These are phyloP conservation scores for Sussaba pulchella DNA, from an alignment of 2,888 invertebrate species.

Conservation along the genomic window DNA sequence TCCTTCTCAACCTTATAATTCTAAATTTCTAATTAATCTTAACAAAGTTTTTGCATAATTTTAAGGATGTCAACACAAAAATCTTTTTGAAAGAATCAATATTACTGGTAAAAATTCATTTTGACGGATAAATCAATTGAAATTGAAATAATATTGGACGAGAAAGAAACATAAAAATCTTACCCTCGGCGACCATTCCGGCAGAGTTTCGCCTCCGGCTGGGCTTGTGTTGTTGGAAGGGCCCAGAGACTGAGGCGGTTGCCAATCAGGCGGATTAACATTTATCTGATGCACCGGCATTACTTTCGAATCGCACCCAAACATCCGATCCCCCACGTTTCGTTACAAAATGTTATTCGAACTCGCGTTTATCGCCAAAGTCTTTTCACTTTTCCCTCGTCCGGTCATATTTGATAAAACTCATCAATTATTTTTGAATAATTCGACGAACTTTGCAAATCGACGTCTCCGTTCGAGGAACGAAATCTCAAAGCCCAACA, in stretches of 20 bases:
- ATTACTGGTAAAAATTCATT: too few relatives aligned
- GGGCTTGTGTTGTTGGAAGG: constrained; percentile 78
- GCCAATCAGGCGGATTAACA: constrained; percentile 82
- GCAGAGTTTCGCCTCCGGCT: constrained; percentile 74
- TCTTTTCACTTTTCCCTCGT: constrained; percentile 48
- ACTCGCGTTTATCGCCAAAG: constrained; percentile 9
- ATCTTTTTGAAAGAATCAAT: too few relatives aligned
- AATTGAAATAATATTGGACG: too few relatives aligned
- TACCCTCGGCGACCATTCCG: constrained; percentile 81
- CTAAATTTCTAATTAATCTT: too few relatives aligned
- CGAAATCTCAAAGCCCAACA: neutral
- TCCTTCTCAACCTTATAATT: too few relatives aligned
- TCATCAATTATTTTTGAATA: neutral
- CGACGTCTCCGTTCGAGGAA: neutral
- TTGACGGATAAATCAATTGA: too few relatives aligned
- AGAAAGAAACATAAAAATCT: constrained; percentile 48
- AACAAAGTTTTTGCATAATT: neutral
- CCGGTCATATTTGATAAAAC: constrained; percentile 49
- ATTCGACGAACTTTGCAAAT: neutral
- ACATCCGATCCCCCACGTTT: constrained; percentile 60
- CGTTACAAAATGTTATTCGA: constrained; percentile 31
- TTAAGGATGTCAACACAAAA: neutral
- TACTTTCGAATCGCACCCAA: constrained; percentile 71
- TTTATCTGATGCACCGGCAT: constrained; percentile 83
- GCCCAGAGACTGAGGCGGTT: constrained; percentile 77